A percentile compares a stretch with the other conserved stretches of the same genome.
Evolutionary conservation across 2,888 invertebrate genomes (phyloP).

Genomic region (Andrena fulva): DNA sequence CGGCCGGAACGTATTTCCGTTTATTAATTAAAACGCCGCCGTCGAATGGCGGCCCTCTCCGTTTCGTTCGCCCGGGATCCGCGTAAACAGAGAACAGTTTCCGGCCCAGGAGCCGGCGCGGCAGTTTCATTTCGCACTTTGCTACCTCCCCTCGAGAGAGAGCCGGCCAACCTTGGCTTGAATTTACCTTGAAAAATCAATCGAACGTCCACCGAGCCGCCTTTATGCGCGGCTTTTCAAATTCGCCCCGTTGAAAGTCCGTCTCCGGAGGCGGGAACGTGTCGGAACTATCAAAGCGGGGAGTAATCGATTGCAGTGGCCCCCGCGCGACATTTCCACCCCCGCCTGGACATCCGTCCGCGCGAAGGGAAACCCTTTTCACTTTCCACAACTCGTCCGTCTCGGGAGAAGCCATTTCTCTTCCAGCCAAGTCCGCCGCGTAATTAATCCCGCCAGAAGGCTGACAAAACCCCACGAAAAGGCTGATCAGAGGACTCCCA

Average conservation of each 20-base stretch:
- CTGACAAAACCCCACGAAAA: constrained; percentile 12
- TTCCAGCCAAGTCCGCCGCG: not conserved
- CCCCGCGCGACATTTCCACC: constrained; percentile 21
- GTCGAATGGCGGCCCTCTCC: constrained; percentile 23
- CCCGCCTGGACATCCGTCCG: not conserved
- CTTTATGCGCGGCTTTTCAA: constrained; percentile 32
- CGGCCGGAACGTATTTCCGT: constrained; percentile 47
- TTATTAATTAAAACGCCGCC: constrained; percentile 64
- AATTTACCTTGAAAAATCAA: constrained; percentile 63
- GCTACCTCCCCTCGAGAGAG: constrained; percentile 10
- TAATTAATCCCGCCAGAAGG: constrained; percentile 15
- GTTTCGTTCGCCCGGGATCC: constrained; percentile 47
- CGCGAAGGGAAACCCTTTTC: constrained; percentile 13
- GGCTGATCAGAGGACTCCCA: constrained; percentile 16
- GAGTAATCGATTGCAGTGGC: constrained; percentile 46
- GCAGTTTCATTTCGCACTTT: constrained; percentile 62
- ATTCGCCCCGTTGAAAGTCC: constrained; percentile 62
- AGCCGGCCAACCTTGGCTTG: constrained; percentile 49
- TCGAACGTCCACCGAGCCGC: constrained; percentile 45
- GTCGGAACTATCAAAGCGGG: constrained; percentile 36
- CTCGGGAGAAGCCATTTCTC: constrained; percentile 20
- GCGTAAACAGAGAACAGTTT: constrained; percentile 60
- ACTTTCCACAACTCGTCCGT: not conserved
- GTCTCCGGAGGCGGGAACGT: constrained; percentile 17
- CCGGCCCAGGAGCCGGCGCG: constrained; percentile 29